phyloP scores from a whole-genome alignment of 2,888 invertebrate species.

The Oeneis ivallda region DNA sequence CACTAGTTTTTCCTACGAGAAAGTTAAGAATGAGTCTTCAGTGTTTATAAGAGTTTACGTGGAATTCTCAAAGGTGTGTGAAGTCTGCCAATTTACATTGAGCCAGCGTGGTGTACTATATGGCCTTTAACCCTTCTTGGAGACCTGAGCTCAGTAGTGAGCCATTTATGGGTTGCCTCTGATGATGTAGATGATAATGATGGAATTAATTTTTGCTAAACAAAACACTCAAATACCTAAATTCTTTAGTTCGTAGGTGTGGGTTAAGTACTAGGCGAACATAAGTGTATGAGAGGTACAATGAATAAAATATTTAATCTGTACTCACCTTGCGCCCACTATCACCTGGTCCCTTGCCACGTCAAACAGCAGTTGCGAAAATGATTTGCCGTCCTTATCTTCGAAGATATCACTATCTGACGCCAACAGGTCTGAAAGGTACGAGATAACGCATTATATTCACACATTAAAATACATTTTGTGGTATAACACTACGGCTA shows the following conservation, averaged over 20 bases:
- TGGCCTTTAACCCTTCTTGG: too few species aligned
- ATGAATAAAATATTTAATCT: constrained; percentile 20
- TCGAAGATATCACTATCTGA: constrained; percentile 85
- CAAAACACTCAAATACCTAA: not conserved
- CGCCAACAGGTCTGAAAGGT: constrained; percentile 85
- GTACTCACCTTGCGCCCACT: constrained; percentile 92
- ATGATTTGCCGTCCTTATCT: constrained; percentile 87
- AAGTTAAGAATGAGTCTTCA: not conserved
- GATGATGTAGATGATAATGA: too few species aligned
- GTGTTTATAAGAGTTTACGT: too few species aligned
- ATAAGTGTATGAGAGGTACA: not conserved
- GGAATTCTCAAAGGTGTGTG: too few species aligned
- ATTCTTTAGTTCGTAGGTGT: not conserved
- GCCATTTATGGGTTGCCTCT: too few species aligned
- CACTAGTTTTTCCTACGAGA: not conserved
- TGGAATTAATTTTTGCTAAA: not conserved
- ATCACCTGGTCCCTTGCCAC: constrained; percentile 92
- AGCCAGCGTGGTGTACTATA: too few species aligned
- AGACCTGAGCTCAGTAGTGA: too few species aligned
- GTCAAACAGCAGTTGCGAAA: constrained; percentile 93
- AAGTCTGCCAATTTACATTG: too few species aligned
- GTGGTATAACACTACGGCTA: constrained; percentile 7
- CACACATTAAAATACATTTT: constrained; percentile 2
- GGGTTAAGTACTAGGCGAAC: not conserved
- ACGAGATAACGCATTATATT: constrained; percentile 19